phyloP scores from a whole-genome alignment of 2,113 vertebrate genomes.

The Neopipo cinnamomea region DNA sequence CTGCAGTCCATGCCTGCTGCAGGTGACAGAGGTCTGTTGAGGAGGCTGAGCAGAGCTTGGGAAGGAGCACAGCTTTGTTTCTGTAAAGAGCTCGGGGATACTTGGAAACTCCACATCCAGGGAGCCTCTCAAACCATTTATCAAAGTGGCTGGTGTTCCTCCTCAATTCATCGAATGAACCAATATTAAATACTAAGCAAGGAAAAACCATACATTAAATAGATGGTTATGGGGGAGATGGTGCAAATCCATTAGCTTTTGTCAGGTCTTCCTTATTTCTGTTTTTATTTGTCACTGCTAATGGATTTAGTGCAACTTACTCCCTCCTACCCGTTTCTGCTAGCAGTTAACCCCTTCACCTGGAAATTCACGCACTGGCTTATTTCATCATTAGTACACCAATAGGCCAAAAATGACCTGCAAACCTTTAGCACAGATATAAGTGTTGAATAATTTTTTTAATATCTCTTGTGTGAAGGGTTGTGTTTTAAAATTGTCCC shows the following conservation, averaged over 20 bases:
- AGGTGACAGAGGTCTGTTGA: background rate
- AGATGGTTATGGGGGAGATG: background rate
- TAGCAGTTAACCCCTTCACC: constrained; percentile 26
- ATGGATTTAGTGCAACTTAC: constrained; percentile 10
- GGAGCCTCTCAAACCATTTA: background rate
- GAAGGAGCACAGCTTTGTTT: background rate
- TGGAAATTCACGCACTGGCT: background rate
- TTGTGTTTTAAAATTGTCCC: background rate
- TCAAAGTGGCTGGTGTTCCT: background rate
- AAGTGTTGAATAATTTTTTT: background rate
- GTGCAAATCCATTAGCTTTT: constrained; percentile 6
- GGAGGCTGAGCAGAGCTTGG: background rate
- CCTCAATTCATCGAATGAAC: background rate
- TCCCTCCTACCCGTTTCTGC: background rate
- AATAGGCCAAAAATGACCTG: background rate
- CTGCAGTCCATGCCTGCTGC: background rate
- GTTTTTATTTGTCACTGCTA: constrained; percentile 32
- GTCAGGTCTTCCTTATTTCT: background rate
- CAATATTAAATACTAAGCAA: background rate
- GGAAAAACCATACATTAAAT: background rate
- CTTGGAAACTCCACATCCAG: background rate
- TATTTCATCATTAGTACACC: background rate
- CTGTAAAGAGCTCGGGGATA: background rate
- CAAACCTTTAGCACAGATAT: background rate
- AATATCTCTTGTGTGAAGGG: background rate